Conservation (phyloP, 23 tunicate species). For the Ascidia mentula region DNA sequence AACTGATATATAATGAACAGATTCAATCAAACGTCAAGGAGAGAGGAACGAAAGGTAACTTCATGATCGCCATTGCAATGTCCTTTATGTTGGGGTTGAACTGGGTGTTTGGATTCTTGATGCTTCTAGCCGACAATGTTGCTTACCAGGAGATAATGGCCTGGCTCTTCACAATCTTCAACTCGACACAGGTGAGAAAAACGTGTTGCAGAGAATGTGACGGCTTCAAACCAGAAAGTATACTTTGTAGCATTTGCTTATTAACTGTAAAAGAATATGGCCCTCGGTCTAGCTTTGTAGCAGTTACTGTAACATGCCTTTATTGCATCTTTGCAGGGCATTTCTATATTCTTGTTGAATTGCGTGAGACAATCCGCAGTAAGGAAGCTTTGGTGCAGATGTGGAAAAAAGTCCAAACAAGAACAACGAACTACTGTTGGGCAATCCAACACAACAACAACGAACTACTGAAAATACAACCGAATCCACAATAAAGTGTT, state of each 20-base stretch:
- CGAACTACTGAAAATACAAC: not conserved
- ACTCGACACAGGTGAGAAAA: conserved; percentile 1
- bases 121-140: not conserved
- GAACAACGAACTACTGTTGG: too few relatives aligned
- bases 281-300: too few relatives aligned
- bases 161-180: not conserved
- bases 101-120: not conserved
- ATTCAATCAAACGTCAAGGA: not conserved
- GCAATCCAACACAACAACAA: too few relatives aligned
- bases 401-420: too few relatives aligned
- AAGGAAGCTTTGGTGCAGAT: not conserved
- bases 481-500: too few relatives aligned
- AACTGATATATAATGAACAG: not conserved
- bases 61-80: not conserved
- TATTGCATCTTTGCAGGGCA: not conserved
- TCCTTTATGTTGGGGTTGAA: not conserved
- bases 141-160: not conserved
- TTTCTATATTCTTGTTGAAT: not conserved
- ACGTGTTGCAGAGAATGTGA: not conserved
- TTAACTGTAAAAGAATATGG: too few relatives aligned
- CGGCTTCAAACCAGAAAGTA: too few relatives aligned
- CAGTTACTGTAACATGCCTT: too few relatives aligned
- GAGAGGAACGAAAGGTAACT: not conserved
- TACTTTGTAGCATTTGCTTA: too few relatives aligned
- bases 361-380: not conserved